Base-by-base conservation (phyloP, 2,797 vertebrate genomes). In the Rhinella marina region DNA sequence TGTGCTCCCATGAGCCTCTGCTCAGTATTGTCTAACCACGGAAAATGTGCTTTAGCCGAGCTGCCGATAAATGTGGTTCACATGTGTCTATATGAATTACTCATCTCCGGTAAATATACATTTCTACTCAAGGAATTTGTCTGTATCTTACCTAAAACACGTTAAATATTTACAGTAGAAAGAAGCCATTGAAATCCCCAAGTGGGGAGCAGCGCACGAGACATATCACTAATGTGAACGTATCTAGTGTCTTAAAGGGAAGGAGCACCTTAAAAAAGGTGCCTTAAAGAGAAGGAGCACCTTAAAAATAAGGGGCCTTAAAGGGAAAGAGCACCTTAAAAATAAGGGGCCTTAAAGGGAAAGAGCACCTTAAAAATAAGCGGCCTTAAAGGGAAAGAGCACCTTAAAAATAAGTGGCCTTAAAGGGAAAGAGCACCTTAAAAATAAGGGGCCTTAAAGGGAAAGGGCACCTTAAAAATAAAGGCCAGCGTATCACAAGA, bases 51-150 rank as follows among this genome's bases (percentile, higher is more conserved):
- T 79, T 66, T 48, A 70, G 54, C 73, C 32, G 25, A 84, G 10
- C 50, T 81, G 77, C 77, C 32, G 78, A 78, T 88, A 77, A 62
- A 66, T 88, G 81, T 86, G 85, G 85, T 86, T 56, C 70, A 9
- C 61, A 80, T 70, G 76, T 70, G 85, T 80, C 85, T 70, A 80
- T 52, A 80, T n/a, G 48, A 86, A 86, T 86, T 41, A 86, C 61
- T 80, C 76, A 77, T 85, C 68, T 14, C 25, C 5, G 25, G 70
- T 61, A 59, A 75, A 57, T 66, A 73, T 70, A 84, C 64, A 83
- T 72, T 54, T 32, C 50, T 72, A 52, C 25, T n/a, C n/a, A 50
- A 64, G 59, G 41, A 64, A 82, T 27, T 41, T 11, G 11, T 52
- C n/a, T 82, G 80, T 64, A 68, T 23, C 19, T 5, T 66, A 25